phyloP scores from a whole-genome alignment of 2,888 invertebrate genomes.

The Bhutanitis thaidina region DNA sequence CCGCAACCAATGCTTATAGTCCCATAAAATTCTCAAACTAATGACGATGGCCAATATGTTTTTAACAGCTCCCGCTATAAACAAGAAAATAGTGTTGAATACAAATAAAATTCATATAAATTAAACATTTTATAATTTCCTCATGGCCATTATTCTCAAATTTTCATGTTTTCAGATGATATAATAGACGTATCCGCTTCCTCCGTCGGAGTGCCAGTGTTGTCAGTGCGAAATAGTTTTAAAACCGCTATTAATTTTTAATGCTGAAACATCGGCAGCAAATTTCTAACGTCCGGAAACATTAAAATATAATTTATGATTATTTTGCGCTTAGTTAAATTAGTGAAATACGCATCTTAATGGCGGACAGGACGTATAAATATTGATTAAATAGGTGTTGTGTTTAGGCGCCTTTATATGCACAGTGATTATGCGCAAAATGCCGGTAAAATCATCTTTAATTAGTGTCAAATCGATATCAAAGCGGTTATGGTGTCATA shows the following conservation, averaged over 20 bases:
- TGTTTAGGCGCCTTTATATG: constrained; percentile 51
- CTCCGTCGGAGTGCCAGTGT: constrained; percentile 49
- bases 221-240: constrained; percentile 74
- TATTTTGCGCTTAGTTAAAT: constrained; percentile 71
- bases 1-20: constrained; percentile 14
- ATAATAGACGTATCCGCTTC: constrained; percentile 71
- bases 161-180: constrained; percentile 59
- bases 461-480: constrained; percentile 33
- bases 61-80: constrained; percentile 19
- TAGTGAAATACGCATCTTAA: constrained; percentile 63
- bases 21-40: constrained; percentile 19
- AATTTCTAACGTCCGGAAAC: constrained; percentile 68
- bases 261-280: constrained; percentile 66
- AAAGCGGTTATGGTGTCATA: constrained; percentile 26
- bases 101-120: constrained; percentile 41
- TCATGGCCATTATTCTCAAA: constrained; percentile 56
- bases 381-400: constrained; percentile 55
- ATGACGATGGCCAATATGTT: constrained; percentile 18
- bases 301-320: constrained; percentile 73
- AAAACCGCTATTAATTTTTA: constrained; percentile 71
- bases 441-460: constrained; percentile 40
- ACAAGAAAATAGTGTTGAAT: constrained; percentile 22
- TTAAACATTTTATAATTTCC: constrained; percentile 63
- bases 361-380: constrained; percentile 65
- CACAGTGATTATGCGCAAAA: constrained; percentile 42